Evolutionary conservation across 2,113 vertebrate genomes (phyloP).

Genomic region (Craseonycteris thonglongyai): DNA sequence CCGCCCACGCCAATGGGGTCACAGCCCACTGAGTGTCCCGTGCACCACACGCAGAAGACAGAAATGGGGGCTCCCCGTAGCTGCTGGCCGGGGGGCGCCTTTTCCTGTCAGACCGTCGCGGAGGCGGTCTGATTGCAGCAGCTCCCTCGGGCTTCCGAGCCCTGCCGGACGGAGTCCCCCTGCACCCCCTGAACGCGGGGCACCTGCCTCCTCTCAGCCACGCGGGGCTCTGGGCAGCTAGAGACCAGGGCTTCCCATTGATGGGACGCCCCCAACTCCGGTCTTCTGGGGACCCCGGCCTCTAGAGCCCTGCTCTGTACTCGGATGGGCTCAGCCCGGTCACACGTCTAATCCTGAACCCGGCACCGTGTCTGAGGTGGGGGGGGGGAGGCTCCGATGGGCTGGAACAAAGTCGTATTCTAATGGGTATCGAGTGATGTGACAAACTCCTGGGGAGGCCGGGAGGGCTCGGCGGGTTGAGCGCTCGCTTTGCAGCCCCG

Average conservation of each 20-base stretch:
- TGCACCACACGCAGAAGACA: constrained; percentile 20
- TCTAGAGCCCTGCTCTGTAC: background rate
- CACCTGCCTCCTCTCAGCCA: background rate
- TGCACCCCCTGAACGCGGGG: background rate
- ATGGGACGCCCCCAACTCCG: background rate
- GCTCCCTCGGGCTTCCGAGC: no score
- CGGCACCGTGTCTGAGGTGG: background rate
- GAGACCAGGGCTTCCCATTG: background rate
- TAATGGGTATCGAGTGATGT: background rate
- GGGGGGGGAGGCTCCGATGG: background rate
- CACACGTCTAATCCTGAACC: background rate
- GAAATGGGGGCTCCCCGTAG: no score
- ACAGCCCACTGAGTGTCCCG: background rate
- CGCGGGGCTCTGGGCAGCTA: background rate
- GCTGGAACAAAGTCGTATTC: background rate
- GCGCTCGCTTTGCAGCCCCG: no score
- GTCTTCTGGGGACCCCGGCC: background rate
- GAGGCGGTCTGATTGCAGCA: no score
- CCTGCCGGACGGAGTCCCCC: no score
- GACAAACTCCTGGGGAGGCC: no score
- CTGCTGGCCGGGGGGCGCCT: no score
- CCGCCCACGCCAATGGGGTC: background rate
- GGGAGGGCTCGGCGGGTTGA: no score
- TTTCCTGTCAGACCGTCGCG: no score
- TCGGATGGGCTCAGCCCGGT: background rate